Conservation (phyloP, 2,113 vertebrate species). For the Jaculus jaculus region DNA sequence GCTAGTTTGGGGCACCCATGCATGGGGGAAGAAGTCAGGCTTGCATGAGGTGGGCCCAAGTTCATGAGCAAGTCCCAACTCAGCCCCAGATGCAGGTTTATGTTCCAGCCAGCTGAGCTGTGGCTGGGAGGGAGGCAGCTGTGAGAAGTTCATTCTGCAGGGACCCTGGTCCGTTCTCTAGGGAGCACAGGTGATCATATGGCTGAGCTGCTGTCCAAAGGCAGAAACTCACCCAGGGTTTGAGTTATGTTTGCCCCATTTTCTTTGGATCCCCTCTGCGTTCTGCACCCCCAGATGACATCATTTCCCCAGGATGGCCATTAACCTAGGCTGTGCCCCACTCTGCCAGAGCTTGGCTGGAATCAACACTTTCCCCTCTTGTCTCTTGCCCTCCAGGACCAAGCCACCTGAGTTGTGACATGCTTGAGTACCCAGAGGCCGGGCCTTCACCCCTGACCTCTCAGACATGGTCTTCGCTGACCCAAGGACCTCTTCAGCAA, state of each 20-base stretch:
- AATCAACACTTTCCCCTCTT: too few species aligned
- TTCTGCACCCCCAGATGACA: conserved; percentile 30
- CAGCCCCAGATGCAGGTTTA: fast-evolving
- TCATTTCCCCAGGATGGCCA: not conserved
- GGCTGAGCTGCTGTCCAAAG: conserved; percentile 62
- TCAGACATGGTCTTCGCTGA: conserved; percentile 56
- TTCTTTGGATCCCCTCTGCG: too few species aligned
- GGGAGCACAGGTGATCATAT: conserved; percentile 82
- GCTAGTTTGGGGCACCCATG: not conserved
- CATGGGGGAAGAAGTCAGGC: not conserved
- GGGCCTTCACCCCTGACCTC: conserved; percentile 44
- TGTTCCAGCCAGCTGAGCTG: not conserved
- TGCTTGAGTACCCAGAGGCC: conserved; percentile 80
- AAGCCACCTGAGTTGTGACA: conserved; percentile 83
- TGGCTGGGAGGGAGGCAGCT: not conserved
- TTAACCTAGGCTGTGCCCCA: not conserved
- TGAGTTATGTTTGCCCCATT: too few species aligned
- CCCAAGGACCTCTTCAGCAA: conserved; percentile 63
- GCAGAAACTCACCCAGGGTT: too few species aligned
- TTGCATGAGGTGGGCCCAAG: too few species aligned
- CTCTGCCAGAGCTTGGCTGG: not conserved
- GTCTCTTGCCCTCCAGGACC: conserved; percentile 79
- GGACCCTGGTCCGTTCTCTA: not conserved
- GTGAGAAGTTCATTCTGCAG: not conserved
- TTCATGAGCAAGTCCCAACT: fast-evolving